Evolutionary conservation across 2,888 invertebrate species (phyloP).

Genomic region (Sceliomorpha sp.): DNA sequence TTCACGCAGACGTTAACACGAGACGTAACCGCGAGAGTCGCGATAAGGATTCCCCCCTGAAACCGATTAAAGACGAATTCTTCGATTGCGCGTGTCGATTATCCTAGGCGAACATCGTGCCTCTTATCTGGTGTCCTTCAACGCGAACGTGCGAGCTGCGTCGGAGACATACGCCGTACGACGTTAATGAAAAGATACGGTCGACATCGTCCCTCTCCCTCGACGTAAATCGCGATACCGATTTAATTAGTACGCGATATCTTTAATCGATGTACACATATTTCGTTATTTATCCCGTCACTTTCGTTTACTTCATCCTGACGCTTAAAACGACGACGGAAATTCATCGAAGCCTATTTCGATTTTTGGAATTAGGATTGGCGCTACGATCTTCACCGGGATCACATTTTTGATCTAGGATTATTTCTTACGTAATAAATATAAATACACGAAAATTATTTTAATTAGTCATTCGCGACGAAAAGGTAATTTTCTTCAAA

Average conservation of each 20-base stretch:
- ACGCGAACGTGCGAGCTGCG: slow-evolving; percentile 34
- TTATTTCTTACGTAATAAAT: too few species aligned
- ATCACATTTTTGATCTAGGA: too few species aligned
- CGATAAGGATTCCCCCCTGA: slow-evolving; percentile 29
- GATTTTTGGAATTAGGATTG: too few species aligned
- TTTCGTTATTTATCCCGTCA: slow-evolving; percentile 36
- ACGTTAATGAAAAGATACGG: slow-evolving; percentile 38
- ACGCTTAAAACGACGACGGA: too few species aligned
- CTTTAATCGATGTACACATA: slow-evolving; percentile 43
- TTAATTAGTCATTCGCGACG: too few species aligned
- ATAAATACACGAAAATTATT: too few species aligned
- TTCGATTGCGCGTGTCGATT: slow-evolving; percentile 48
- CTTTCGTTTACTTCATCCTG: slow-evolving; percentile 26
- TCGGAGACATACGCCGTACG: slow-evolving; percentile 14
- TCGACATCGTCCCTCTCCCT: not conserved
- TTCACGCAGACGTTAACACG: slow-evolving; percentile 45
- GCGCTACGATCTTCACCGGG: too few species aligned
- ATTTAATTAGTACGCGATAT: slow-evolving; percentile 43
- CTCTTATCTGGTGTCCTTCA: slow-evolving; percentile 22
- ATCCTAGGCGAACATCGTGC: slow-evolving; percentile 35
- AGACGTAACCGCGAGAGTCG: slow-evolving; percentile 18
- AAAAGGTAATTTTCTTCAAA: too few species aligned
- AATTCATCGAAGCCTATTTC: too few species aligned
- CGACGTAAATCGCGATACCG: slow-evolving; percentile 21
- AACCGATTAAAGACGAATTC: slow-evolving; percentile 37